Evolutionary conservation across 2,113 vertebrate genomes (phyloP).

Genomic region (Bettongia penicillata): DNA sequence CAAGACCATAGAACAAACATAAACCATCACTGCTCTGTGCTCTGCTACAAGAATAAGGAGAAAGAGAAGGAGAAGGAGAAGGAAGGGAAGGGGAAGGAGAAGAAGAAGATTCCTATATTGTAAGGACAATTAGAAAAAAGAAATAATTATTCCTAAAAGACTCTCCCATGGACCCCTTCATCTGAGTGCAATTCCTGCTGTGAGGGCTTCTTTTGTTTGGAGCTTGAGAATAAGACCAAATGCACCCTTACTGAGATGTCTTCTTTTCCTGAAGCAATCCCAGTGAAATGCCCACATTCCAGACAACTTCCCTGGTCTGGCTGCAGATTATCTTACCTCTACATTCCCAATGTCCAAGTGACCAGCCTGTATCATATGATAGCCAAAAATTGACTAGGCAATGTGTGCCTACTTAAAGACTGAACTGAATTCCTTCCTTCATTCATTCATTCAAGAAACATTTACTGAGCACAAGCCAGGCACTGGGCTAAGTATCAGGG

Average conservation of each 20-base stretch:
- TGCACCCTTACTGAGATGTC: not conserved
- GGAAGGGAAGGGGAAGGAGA: too few relatives aligned
- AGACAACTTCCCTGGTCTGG: not conserved
- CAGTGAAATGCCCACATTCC: not conserved
- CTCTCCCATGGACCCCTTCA: not conserved
- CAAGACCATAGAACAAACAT: not conserved
- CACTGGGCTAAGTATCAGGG: not conserved
- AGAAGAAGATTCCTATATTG: not conserved
- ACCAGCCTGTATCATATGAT: accelerated
- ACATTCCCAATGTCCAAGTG: not conserved
- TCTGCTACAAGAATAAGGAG: not conserved
- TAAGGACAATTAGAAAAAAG: not conserved
- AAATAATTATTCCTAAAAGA: not conserved
- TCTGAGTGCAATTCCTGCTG: not conserved
- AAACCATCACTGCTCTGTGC: not conserved
- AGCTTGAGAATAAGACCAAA: not conserved
- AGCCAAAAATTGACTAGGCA: not conserved
- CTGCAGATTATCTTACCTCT: not conserved
- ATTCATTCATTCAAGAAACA: not conserved
- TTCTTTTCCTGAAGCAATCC: not conserved
- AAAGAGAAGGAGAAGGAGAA: too few relatives aligned
- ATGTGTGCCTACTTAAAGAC: not conserved
- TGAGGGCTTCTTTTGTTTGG: not conserved
- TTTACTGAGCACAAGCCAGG: not conserved
- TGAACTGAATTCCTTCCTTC: not conserved